These are phyloP conservation scores for Virgularia gustaviana DNA, from an alignment of 92 coral and sea anemone genomes.

Conservation along the genomic window DNA sequence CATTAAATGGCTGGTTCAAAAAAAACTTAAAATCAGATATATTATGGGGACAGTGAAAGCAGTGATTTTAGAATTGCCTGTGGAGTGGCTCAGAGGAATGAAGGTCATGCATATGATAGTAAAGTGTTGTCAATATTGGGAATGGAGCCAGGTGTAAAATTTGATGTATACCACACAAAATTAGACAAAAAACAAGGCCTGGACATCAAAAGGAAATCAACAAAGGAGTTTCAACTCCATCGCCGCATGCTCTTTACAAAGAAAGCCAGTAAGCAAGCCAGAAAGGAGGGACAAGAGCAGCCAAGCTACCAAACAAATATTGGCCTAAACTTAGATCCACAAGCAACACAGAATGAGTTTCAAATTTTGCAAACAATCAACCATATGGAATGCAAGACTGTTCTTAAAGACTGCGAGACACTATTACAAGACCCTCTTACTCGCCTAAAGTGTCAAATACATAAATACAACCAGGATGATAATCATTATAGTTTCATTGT, in stretches of 20 bases:
- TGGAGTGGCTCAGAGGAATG: slow-evolving; percentile 4
- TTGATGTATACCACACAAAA: too few relatives aligned
- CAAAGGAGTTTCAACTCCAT: not conserved
- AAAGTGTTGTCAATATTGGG: too few relatives aligned
- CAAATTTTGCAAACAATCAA: not conserved
- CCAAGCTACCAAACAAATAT: not conserved
- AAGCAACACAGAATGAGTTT: not conserved
- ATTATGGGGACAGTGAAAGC: too few relatives aligned
- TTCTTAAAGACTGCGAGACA: slow-evolving; percentile 8
- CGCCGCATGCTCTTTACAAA: not conserved
- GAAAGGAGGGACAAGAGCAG: not conserved
- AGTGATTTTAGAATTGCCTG: slow-evolving; percentile 7
- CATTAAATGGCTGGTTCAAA: slow-evolving; percentile 34
- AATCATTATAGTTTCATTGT: not conserved
- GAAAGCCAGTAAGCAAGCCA: not conserved
- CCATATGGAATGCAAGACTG: not conserved
- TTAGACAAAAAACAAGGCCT: too few relatives aligned
- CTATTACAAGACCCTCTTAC: not conserved
- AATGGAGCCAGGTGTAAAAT: too few relatives aligned
- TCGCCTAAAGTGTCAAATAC: not conserved
- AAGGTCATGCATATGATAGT: not conserved
- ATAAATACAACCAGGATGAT: not conserved
- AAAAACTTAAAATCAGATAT: too few relatives aligned
- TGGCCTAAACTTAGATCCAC: slow-evolving; percentile 17
- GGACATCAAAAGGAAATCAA: not conserved